Evolutionary conservation across 1,140 invertebrate genomes (phyloP).

Genomic region (Atta colombica): DNA sequence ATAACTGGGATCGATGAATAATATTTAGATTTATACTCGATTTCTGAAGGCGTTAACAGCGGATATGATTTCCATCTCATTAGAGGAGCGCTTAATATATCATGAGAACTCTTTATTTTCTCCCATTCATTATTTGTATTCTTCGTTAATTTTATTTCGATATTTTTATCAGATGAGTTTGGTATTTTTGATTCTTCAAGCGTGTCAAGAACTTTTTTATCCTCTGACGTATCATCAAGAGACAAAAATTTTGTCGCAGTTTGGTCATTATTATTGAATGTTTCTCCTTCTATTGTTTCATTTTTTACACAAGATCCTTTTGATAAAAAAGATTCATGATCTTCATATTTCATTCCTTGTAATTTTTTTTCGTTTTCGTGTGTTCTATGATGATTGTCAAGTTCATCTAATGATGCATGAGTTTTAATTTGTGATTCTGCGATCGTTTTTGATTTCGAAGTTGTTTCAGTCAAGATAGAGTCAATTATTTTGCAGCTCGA

Average conservation of each 20-base stretch:
- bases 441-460: slow-evolving; percentile 3
- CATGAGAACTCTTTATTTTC: slow-evolving; percentile 12
- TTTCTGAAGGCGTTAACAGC: slow-evolving; percentile 49
- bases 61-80: slow-evolving; percentile 43
- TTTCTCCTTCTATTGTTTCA: not conserved
- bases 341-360: not conserved
- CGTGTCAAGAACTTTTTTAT: not conserved
- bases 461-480: slow-evolving; percentile 35
- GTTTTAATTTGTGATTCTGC: not conserved
- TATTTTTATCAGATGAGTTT: not conserved
- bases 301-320: not conserved
- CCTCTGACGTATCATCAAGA: not conserved
- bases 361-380: not conserved
- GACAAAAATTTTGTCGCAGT: not conserved
- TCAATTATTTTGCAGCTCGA: slow-evolving; percentile 61
- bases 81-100: too few species aligned
- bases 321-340: slow-evolving; percentile 6
- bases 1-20: not conserved
- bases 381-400: not conserved
- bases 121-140: not conserved
- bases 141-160: not conserved
- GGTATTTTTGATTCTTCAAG: not conserved
- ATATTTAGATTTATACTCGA: slow-evolving; percentile 38
- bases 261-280: not conserved
- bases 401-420: slow-evolving; percentile 28